phyloP scores from a whole-genome alignment of 2,113 vertebrate species.

The Carassius carassius region DNA sequence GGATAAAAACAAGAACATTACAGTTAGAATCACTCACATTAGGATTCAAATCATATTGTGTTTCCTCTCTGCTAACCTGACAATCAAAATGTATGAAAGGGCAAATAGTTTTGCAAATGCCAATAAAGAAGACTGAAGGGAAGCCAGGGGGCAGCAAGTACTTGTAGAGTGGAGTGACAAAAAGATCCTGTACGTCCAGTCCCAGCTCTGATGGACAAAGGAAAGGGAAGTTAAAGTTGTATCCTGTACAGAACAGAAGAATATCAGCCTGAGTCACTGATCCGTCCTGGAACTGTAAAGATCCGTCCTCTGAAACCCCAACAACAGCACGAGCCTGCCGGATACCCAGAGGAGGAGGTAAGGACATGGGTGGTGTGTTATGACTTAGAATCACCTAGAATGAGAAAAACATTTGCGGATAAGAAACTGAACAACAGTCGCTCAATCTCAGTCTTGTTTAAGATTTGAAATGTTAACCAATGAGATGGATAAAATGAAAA shows the following conservation, averaged over 20 bases:
- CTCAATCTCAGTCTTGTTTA: background rate
- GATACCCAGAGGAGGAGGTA: constrained; percentile 67
- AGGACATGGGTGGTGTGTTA: constrained; percentile 52
- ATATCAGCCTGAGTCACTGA: constrained; percentile 61
- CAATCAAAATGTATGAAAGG: constrained; percentile 80
- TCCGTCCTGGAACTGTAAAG: constrained; percentile 71
- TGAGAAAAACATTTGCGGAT: background rate
- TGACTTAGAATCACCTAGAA: constrained; percentile 77
- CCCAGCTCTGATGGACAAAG: constrained; percentile 64
- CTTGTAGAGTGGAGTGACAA: constrained; percentile 74
- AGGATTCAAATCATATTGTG: background rate
- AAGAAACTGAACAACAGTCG: background rate
- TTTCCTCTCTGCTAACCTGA: constrained; percentile 67
- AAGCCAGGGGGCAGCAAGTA: constrained; percentile 73
- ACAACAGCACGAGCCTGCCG: constrained; percentile 60
- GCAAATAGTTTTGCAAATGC: constrained; percentile 75
- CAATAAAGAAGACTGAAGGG: constrained; percentile 78
- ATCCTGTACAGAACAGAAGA: constrained; percentile 81
- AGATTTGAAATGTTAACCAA: background rate
- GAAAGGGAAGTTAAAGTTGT: constrained; percentile 78
- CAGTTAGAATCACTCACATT: background rate
- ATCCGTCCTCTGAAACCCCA: constrained; percentile 62
- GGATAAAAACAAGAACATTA: background rate
- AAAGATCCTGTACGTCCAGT: constrained; percentile 66
- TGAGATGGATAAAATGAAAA: background rate